Evolutionary conservation across 2,113 vertebrate species (phyloP), one percentile per base, ranked within the genome.

Genomic region (Neofelis nebulosa): DNA sequence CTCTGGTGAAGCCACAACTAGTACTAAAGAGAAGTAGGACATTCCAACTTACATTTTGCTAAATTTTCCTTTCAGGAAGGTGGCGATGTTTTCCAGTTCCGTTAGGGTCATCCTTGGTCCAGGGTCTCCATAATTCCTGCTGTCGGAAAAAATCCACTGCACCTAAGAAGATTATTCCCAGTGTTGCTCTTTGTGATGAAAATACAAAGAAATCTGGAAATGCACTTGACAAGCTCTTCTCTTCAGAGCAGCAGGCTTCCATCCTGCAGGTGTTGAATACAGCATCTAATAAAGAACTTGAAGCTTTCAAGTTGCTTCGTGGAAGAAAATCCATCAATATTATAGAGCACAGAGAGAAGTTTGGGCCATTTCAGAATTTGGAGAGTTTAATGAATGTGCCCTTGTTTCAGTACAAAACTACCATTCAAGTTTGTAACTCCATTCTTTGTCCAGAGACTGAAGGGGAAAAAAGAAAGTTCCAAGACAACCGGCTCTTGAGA

Each of bases 321-420:
- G 99, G 99, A 61, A 98, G 98, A 92, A 99, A 99, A 89, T 97
- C 98, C 0, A 18, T 86, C 92, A 99, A 97, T 83, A 93, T 98
- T 25, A 92, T 99, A 18, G 98, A 98, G 2, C 95, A 98, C 97
- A 94, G 99, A 96, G 98, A 98, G 23, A 98, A 98, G 69, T 98
- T 99, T 2, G 98, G 98, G 31, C 99, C 99, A 0, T 99, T 99
- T 94, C 98, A 91, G 63, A 98, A 97, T 69, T 97, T 99, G 94
- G 98, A 99, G 55, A 99, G 98, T 92, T 98, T 99, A 86, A 95
- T 98, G 18, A 98, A 99, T 18, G 99, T 99, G 0, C 98, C 99
- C 14, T 96, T 98, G n/a, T 98, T 99, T 55, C 99, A 99, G 38
- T 98, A 99, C 98, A 99, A 99, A 97, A 99, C 98, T 65, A 95